A percentile compares a stretch with the other conserved stretches of the same genome.
These are phyloP conservation scores for Mustela lutreola DNA, from an alignment of 2,113 vertebrate species.

Conservation along the genomic window DNA sequence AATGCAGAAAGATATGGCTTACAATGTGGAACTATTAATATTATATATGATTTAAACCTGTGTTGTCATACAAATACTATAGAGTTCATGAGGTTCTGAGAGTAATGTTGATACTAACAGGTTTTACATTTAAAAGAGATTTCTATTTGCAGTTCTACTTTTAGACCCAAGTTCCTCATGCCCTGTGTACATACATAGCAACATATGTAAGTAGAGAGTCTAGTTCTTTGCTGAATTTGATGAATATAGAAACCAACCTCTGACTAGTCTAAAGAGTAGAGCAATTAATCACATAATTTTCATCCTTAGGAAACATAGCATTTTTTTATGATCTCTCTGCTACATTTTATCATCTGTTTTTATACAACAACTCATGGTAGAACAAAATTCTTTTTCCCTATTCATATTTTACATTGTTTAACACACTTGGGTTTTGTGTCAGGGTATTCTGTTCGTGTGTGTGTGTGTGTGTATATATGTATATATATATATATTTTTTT, in stretches of 20 bases:
- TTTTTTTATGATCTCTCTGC: neutral
- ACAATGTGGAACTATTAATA: neutral
- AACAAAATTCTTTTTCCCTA: neutral
- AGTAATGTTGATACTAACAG: constrained; percentile 29
- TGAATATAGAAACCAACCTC: neutral
- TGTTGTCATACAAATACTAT: neutral
- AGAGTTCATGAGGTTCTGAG: constrained; percentile 38
- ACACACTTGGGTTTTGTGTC: neutral
- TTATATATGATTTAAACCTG: neutral
- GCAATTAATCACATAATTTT: constrained; percentile 41
- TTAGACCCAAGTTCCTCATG: neutral
- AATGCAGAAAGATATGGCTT: neutral
- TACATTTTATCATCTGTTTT: constrained; percentile 1
- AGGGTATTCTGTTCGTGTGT: neutral
- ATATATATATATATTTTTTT: too few species aligned
- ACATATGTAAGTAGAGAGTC: neutral
- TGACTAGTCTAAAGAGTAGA: neutral
- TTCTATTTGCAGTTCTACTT: neutral
- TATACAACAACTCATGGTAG: neutral
- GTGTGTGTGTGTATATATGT: too few species aligned
- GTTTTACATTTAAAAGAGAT: neutral
- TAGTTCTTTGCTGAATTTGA: constrained; percentile 19
- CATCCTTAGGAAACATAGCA: neutral
- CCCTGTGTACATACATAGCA: neutral
- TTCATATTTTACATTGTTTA: neutral